Base-by-base conservation (phyloP, 2,888 invertebrate species). In the Noctua janthina region DNA sequence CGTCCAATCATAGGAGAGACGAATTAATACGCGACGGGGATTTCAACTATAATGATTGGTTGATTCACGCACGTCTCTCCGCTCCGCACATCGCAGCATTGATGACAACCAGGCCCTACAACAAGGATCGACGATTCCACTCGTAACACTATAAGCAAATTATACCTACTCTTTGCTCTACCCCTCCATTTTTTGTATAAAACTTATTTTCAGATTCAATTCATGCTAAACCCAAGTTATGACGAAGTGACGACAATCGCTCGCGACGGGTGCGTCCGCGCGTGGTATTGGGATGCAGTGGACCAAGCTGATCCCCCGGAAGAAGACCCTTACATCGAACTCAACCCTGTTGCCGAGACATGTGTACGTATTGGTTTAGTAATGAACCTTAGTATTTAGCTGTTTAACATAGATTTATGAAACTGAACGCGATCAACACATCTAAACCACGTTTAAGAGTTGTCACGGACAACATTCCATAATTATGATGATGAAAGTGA, bases 281-380 rank as follows among this genome's bases (percentile, higher is more conserved):
- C 98, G 17, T 99, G 99, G 99, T 99, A 98, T 95, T 99, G 99
- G 97, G 99, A 99, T 89, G 98, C 98, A 0, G 98, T 99, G n/a
- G 99, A 99, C 88, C 97, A 98, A 84, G 98, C 99, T 0, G 98
- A 99, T 94, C 98, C 98, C 0, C 97, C 98, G 0, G 99, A 99
- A 89, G 98, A 98, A 11, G 98, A 98, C 89, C 97, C 98, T 11
- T 98, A 98, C 82, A 98, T 99, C 46, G 98, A 99, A 94, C 97
- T 99, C 79, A 99, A 99, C 92, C 99, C 99, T 2, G 98, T 98
- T 77, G 98, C 98, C 90, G 99, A 99, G 93, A 98, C 98, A 89
- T 97, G 97, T 87, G 98, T 97, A 91, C 29, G 91, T 84, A 74
- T 39, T 39, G 10, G 8, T 2, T 20, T 64, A 35, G 29, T 62